phyloP scores from a whole-genome alignment of 2,888 invertebrate species.

The Calameuta filiformis region DNA sequence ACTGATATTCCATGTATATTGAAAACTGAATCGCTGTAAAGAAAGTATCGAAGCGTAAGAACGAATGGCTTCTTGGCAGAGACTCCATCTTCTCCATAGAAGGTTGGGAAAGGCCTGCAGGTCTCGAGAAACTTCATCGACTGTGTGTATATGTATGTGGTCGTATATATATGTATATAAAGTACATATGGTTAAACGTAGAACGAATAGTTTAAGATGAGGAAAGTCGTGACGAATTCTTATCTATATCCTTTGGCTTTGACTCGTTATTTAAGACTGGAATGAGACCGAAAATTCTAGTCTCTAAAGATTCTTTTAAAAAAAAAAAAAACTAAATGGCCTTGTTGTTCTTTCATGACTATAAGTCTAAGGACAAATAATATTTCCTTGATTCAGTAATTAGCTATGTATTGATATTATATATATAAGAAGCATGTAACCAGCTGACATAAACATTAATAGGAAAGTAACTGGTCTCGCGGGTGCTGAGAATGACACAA shows the following conservation, averaged over 20 bases:
- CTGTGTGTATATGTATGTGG: too few species aligned
- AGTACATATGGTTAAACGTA: too few species aligned
- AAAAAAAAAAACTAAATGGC: background rate
- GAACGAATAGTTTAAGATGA: too few species aligned
- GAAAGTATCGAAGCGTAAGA: background rate
- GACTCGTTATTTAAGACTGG: too few species aligned
- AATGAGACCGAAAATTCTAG: too few species aligned
- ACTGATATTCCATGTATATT: background rate
- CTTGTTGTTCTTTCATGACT: background rate
- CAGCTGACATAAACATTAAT: background rate
- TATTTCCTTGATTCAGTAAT: background rate
- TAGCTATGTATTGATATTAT: background rate
- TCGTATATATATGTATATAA: too few species aligned
- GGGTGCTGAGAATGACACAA: background rate
- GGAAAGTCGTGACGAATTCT: too few species aligned
- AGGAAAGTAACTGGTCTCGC: background rate
- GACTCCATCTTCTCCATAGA: background rate
- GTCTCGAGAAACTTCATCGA: background rate
- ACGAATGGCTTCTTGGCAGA: background rate
- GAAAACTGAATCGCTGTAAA: background rate
- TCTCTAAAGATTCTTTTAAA: background rate
- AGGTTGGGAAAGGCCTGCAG: background rate
- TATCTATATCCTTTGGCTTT: too few species aligned
- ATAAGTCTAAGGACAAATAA: background rate
- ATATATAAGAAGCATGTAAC: background rate